Base-by-base conservation (phyloP, 1,140 invertebrate species). In the Phenacoccus solenopsis region DNA sequence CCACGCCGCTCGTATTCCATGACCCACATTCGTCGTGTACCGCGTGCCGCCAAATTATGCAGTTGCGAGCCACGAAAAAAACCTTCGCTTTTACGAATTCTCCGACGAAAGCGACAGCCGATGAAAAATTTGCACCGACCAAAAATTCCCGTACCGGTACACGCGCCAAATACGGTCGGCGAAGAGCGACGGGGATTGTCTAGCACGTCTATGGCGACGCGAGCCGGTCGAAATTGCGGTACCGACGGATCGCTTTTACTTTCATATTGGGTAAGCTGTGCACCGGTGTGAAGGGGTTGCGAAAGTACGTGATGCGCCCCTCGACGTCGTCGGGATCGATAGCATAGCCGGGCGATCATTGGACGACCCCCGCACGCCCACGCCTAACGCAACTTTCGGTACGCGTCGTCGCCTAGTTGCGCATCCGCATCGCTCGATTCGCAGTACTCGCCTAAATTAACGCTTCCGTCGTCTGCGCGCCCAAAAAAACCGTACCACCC, bases 1-100 rank as follows among this genome's bases (percentile, higher is more conserved):
- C 2, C 38, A 16, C 38, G 38, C 20, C 38, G 38, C 20, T 49
- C 38, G 38, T n/a, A 49, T 49, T 49, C 13, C 38, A 49, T 49
- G 38, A 49, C 38, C 38, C 38, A 5, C 12, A 16, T 49, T 49
- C 38, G 20, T 49, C 38, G 20, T n/a, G 20, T 16, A n/a, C 38
- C 38, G 30, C 30, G 38, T 16, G 38, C 59, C 21, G 59, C 59
- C 59, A 64, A 64, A 64, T 64, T 64, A 64, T 64, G 59, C 59
- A 64, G 21, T 64, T 64, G 30, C 30, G 30, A 32, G 30, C 13
- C 30, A 13, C n/a, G 13, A 32, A 13, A 32, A 32, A 32, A 32
- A 32, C 30, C 30, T 49, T 49, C 16, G 16, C 38, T n/a, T 49
- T 49, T 16, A 49, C 20, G 38, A 49, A 49, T 49, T 49, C 38